Percentiles rank a stretch among this genome's conserved stretches.
These are phyloP conservation scores for Dendrolimus houi DNA, from an alignment of 2,888 invertebrate species.

Conservation along the genomic window DNA sequence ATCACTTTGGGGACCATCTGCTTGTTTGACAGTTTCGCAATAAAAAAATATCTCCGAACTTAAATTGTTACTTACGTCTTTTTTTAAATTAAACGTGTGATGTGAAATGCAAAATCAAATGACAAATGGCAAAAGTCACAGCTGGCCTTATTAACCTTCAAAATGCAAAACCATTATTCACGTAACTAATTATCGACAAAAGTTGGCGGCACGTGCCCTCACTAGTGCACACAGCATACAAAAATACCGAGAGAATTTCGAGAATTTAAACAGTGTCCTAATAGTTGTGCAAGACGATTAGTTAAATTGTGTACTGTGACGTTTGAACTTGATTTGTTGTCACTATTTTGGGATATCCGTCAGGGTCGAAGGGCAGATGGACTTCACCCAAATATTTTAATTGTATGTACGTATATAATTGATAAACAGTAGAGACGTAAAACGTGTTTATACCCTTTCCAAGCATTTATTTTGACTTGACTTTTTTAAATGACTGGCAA, in stretches of 20 bases:
- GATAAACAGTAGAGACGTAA: too few relatives aligned
- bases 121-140: constrained; percentile 13
- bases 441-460: too few relatives aligned
- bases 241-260: constrained; percentile 3
- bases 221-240: constrained; percentile 7
- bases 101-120: neutral
- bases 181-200: constrained; percentile 53
- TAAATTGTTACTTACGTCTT: too few relatives aligned
- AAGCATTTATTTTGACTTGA: too few relatives aligned
- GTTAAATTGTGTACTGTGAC: constrained; percentile 43
- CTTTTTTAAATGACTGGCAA: too few relatives aligned
- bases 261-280: neutral
- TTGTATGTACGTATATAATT: neutral
- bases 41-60: too few relatives aligned
- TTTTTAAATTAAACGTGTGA: too few relatives aligned
- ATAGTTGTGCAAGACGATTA: constrained; percentile 29
- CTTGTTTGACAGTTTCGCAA: too few relatives aligned
- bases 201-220: constrained; percentile 23
- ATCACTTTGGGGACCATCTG: too few relatives aligned
- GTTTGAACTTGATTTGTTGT: constrained; percentile 28
- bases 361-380: constrained; percentile 14
- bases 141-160: constrained; percentile 62
- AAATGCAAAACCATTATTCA: constrained; percentile 52
- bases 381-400: neutral
- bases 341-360: constrained; percentile 50